Base-by-base conservation (phyloP, 2,888 invertebrate genomes). In the Steinernema scapterisci region DNA sequence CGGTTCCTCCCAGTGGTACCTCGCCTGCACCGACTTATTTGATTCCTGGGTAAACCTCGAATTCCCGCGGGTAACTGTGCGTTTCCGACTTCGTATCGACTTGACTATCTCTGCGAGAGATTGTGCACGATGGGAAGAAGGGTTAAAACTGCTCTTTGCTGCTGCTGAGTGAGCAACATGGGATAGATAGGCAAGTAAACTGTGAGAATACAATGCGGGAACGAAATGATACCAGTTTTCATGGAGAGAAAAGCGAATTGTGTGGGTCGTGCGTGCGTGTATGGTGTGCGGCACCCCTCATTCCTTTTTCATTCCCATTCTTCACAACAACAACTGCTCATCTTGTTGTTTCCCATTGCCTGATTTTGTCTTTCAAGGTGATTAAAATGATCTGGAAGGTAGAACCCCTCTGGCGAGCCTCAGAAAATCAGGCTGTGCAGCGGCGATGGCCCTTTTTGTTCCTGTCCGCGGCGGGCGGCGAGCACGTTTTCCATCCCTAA, bases 181-280 rank as follows among this genome's bases (percentile, higher is more conserved):
- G 27, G 63, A 19, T 48, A 48, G 48, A 48, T 31, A 13, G 31
- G 38, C 63, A 63, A 63, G 63, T 63, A 63, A 63, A 63, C 23
- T 27, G 25, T 63, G 63, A 63, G 63, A 25, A 63, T 63, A 63
- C 63, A 63, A 63, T 63, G 63, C 63, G 63, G 63, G 63, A 31
- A 63, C 63, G 63, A 31, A 25, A 27, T 63, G 63, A 63, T 63
- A 63, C 63, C 63, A 63, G 63, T 63, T 63, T 27, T 63, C 63
- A 16, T 16, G 31, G 63, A 63, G 27, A 63, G 63, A 27, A 27
- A 31, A 27, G 11, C 63, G 63, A 63, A 63, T 63, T 7, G 63
- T 63, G 63, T 63, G 63, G 31, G 63, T 27, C 63, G 63, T 63
- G 63, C 63, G 63, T 63, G 63, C 63, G 63, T 63, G 63, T 63